phyloP scores from a whole-genome alignment of 2,888 invertebrate genomes.

The Synanthedon myopaeformis region DNA sequence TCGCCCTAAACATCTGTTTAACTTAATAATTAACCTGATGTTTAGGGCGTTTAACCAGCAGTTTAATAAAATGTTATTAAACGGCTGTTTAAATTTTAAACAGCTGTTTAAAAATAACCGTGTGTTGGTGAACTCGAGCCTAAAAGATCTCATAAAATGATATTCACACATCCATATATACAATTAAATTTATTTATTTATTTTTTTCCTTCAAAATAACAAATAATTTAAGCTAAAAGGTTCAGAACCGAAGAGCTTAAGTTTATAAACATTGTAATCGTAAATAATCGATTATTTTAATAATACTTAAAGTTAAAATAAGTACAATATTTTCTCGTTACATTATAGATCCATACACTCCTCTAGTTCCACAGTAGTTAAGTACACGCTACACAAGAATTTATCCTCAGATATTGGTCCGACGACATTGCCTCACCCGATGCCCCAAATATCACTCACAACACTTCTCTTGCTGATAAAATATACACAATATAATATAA shows the following conservation, averaged over 20 bases:
- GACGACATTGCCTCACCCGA: constrained; percentile 10
- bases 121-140: too few species aligned
- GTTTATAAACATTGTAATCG: constrained; percentile 23
- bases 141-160: background rate
- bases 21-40: too few species aligned
- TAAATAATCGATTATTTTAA: constrained; percentile 19
- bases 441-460: constrained; percentile 19
- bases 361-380: constrained; percentile 8
- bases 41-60: too few species aligned
- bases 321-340: constrained; percentile 11
- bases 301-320: constrained; percentile 26
- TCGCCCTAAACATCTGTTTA: too few species aligned
- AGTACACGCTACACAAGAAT: background rate
- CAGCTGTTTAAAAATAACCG: too few species aligned
- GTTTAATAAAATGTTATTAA: too few species aligned
- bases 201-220: constrained; percentile 61
- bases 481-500: background rate
- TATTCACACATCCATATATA: constrained; percentile 32
- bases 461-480: constrained; percentile 7
- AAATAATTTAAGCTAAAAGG: constrained; percentile 59
- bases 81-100: too few species aligned
- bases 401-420: constrained; percentile 30
- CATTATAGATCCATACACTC: constrained; percentile 11
- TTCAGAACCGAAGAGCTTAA: constrained; percentile 53
- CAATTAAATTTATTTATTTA: constrained; percentile 57